Conservation (phyloP, 1,140 invertebrate genomes). For the Lerema accius region DNA sequence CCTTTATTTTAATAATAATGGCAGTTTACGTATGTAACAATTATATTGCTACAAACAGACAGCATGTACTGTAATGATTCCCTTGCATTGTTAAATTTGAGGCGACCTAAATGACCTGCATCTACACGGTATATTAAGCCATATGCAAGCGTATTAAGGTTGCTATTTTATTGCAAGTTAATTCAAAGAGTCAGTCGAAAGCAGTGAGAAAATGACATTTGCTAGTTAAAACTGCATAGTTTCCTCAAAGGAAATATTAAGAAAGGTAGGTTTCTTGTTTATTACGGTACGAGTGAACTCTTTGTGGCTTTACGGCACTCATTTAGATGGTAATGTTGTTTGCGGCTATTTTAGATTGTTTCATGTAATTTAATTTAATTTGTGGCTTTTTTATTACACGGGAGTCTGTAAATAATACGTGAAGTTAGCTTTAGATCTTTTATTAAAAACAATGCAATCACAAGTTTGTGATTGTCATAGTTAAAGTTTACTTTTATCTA, state of each 20-base stretch:
- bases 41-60: conserved; percentile 23
- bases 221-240: conserved; percentile 41
- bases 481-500: too few species aligned
- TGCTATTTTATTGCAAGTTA: background rate
- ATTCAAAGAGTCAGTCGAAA: conserved; percentile 3
- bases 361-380: too few species aligned
- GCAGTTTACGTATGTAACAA: conserved; percentile 23
- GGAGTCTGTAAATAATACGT: too few species aligned
- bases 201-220: conserved; percentile 39
- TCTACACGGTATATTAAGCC: background rate
- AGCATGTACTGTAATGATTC: conserved; percentile 24
- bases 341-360: conserved; percentile 11
- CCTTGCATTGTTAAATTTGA: conserved; percentile 24
- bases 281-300: conserved; percentile 21
- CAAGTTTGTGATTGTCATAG: too few species aligned
- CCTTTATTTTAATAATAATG: conserved; percentile 10
- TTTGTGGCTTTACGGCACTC: conserved; percentile 21
- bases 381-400: too few species aligned
- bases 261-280: conserved; percentile 26
- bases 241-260: conserved; percentile 32
- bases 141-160: background rate
- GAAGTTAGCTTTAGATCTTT: too few species aligned
- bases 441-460: too few species aligned
- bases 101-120: conserved; percentile 15
- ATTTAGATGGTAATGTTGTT: conserved; percentile 30